Evolutionary conservation across 2,797 vertebrate species (phyloP).

Genomic region (Gadopsis marmoratus): DNA sequence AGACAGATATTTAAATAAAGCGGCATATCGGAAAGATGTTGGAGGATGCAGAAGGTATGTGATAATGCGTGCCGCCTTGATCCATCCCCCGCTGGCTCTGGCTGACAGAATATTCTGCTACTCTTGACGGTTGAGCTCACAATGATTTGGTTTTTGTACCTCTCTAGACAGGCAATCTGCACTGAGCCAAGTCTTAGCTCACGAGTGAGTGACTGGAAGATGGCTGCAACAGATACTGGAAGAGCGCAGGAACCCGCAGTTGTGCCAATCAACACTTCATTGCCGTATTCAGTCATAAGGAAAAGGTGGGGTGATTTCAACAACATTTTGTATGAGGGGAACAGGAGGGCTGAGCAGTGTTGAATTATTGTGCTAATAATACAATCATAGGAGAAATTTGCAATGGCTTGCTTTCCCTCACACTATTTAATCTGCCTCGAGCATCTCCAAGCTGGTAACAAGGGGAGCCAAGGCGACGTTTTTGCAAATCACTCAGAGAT

Average conservation of each 20-base stretch:
- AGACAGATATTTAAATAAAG: conserved; percentile 75
- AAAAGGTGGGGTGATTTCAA: conserved; percentile 67
- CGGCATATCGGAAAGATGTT: conserved; percentile 62
- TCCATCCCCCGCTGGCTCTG: conserved; percentile 66
- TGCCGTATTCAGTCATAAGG: conserved; percentile 66
- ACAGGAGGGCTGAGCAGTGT: conserved; percentile 70
- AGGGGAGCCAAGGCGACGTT: conserved; percentile 75
- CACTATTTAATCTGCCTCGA: conserved; percentile 76
- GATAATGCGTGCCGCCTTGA: conserved; percentile 60
- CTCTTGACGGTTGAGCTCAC: conserved; percentile 73
- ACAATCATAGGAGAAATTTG: conserved; percentile 78
- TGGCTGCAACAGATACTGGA: conserved; percentile 79
- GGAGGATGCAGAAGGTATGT: conserved; percentile 60
- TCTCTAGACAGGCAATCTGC: conserved; percentile 75
- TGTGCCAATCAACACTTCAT: conserved; percentile 78
- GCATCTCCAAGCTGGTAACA: conserved; percentile 78
- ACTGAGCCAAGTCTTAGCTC: conserved; percentile 70
- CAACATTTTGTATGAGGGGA: conserved; percentile 70
- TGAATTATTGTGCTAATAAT: conserved; percentile 75
- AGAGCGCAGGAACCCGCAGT: conserved; percentile 72
- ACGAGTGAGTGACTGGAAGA: conserved; percentile 75
- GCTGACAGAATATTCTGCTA: conserved; percentile 73
- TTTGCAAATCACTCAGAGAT: conserved; percentile 78
- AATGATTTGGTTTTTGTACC: conserved; percentile 74
- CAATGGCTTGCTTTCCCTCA: conserved; percentile 68